Evolutionary conservation across 1,140 invertebrate genomes (phyloP), one percentile per base, ranked within the genome.

Genomic region (Prorops nasuta): DNA sequence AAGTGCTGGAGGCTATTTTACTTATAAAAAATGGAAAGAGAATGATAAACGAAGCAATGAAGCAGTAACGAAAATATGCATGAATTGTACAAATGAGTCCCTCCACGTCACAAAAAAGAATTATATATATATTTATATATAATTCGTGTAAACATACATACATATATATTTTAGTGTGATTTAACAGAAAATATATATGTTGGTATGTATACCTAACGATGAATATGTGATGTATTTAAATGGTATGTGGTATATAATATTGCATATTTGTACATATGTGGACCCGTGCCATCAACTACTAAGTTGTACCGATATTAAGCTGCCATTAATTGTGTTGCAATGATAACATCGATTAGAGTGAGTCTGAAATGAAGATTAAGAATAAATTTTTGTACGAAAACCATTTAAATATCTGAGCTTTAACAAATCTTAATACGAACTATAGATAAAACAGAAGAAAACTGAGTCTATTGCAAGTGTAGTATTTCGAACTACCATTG

Each of bases 191-290:
- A 63, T 67, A 68, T 70, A 54, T 59, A 69, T 65, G 64, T 61
- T 56, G 51, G 44, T 42, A 36, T 42, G 18, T 42, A 56, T 47
- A 50, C 51, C 70, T 71, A 71, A 71, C 64, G 69, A 74, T 69
- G 72, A 69, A 66, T 72, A 76, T 76, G 72, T 74, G 72, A 77
- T 77, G 72, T 76, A 76, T 70, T 76, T 72, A 72, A 76, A 74
- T 74, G 67, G 66, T 76, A 76, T 76, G 72, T 76, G 69, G 69
- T 76, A 75, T 74, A 77, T 74, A 67, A 68, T 76, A 76, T 74
- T 70, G 65, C 59, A 71, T 74, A 77, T 73, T 76, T 76, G 72
- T 76, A 77, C 64, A 75, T 76, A 77, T 66, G 66, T 67, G 67
- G 69, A 76, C 72, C 69, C 71, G 72, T 74, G 72, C 71, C 72